Base-by-base conservation (phyloP, 2,113 vertebrate species). In the Engystomops pustulosus region DNA sequence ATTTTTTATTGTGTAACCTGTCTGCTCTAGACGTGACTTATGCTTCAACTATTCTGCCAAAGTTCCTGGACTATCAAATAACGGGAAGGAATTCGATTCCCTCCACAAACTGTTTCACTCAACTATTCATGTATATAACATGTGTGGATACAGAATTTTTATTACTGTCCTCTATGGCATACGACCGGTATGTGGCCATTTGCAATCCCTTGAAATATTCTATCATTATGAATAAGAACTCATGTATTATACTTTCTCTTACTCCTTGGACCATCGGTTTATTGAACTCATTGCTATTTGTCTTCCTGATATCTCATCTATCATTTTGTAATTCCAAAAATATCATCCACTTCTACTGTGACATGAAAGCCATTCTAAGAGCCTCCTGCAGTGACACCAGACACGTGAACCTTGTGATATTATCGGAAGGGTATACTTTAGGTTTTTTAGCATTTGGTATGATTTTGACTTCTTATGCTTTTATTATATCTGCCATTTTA, bases 321-420 rank as follows among this genome's bases (percentile, higher is more conserved):
- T 47, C n/a, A 3, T 81, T 81, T 14, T 8, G 44, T 18, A 5
- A 32, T 23, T 32, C 38, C 15, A 27, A 15, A 25, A 18, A 87
- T 27, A 86, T 90, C 17, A 86, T 67, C 2, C 86, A 91, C 77
- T 87, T 90, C 2, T 60, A 88, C 11, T 90, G 90, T 55, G 88
- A 91, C 58, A 75, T 88, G 14, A 86, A 84, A 32, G 77, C 86
- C 2, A 51, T 91, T 11, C 14, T 90, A n/a, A 87, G 85, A 15
- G 8, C n/a, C n/a, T n/a, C n/a, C n/a, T n/a, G n/a, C n/a, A n/a
- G n/a, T n/a, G n/a, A n/a, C n/a, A n/a, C n/a, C n/a, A n/a, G n/a
- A n/a, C n/a, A n/a, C n/a, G n/a, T n/a, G n/a, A n/a, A n/a, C n/a
- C n/a, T n/a, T n/a, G n/a, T n/a, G n/a, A n/a, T n/a, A n/a, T n/a